Conservation (phyloP, 2,797 vertebrate species). For the Sebastes nivosus region DNA sequence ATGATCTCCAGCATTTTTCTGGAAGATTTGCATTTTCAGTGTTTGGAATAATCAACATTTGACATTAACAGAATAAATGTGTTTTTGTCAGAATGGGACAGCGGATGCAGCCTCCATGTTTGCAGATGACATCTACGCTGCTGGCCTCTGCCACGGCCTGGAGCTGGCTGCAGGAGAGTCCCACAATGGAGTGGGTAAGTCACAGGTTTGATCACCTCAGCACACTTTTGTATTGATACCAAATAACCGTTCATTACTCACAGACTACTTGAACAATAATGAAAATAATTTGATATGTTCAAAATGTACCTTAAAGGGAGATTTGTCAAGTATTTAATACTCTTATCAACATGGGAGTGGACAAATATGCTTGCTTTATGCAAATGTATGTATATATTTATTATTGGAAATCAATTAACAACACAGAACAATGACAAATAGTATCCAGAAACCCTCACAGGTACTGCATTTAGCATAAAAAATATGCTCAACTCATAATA, state of each 20-base stretch:
- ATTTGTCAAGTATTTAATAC: too few relatives aligned
- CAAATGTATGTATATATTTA: too few relatives aligned
- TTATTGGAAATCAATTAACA: too few relatives aligned
- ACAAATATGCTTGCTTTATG: accelerated
- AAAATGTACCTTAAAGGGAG: too few relatives aligned
- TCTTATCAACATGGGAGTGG: too few relatives aligned
- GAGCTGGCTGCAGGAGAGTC: constrained; percentile 85
- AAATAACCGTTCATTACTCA: background rate
- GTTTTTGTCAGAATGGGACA: constrained; percentile 78
- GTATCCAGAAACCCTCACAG: too few relatives aligned
- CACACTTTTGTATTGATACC: background rate
- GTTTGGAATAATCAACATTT: background rate
- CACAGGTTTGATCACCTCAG: background rate
- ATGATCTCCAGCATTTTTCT: background rate
- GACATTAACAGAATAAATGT: background rate
- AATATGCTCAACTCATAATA: too few relatives aligned
- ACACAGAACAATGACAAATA: too few relatives aligned
- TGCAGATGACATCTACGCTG: constrained; percentile 84
- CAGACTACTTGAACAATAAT: background rate
- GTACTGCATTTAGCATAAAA: too few relatives aligned
- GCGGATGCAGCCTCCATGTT: constrained; percentile 84
- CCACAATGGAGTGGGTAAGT: constrained; percentile 80
- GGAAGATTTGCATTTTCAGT: background rate
- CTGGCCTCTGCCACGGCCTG: constrained; percentile 82
- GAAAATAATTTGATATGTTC: background rate